Evolutionary conservation across 2,113 vertebrate genomes (phyloP).

Genomic region (Pyrgilauda ruficollis): DNA sequence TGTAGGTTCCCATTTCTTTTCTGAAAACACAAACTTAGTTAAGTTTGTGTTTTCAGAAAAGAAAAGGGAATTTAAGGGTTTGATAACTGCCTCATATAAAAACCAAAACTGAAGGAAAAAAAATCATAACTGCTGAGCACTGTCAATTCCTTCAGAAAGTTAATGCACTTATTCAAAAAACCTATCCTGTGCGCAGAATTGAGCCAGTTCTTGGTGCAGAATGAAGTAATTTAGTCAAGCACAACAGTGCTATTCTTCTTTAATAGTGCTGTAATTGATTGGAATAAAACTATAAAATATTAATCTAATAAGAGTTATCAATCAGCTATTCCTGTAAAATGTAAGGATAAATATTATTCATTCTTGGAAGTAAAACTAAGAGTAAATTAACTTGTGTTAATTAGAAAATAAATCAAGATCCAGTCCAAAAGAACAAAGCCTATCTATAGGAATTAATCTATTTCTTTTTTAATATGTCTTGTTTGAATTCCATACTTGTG

Average conservation of each 20-base stretch:
- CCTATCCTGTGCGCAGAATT: neutral
- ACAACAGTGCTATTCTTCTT: neutral
- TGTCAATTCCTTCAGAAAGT: neutral
- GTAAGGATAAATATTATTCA: neutral
- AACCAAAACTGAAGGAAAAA: neutral
- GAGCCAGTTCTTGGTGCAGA: neutral
- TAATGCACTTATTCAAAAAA: neutral
- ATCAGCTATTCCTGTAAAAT: neutral
- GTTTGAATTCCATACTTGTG: neutral
- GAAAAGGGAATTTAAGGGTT: neutral
- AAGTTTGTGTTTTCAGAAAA: neutral
- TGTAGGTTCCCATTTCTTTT: too few species aligned
- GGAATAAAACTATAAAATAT: neutral
- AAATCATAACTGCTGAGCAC: neutral
- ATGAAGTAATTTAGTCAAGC: neutral
- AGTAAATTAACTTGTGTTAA: conserved; percentile 4
- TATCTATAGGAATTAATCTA: neutral
- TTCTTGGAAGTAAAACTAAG: neutral
- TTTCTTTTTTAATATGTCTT: neutral
- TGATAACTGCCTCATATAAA: neutral
- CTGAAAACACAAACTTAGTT: too few species aligned
- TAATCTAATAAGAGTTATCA: neutral
- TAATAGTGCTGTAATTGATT: neutral
- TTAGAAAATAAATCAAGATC: conserved; percentile 42
- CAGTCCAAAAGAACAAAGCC: neutral